These are phyloP conservation scores for Eonycteris spelaea DNA, from an alignment of 2,113 vertebrate species.

Conservation along the genomic window DNA sequence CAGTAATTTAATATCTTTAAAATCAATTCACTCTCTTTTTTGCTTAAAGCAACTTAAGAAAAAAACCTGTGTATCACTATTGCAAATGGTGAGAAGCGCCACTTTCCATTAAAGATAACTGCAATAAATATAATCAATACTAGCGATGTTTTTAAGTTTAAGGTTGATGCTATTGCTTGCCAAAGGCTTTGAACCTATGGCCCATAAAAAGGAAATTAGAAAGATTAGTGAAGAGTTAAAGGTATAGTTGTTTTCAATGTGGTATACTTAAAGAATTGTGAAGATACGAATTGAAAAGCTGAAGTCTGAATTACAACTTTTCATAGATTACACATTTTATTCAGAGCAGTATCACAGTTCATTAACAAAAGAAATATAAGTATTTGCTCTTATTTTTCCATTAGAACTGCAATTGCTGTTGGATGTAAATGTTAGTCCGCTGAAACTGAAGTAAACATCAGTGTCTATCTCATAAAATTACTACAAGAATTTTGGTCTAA, in stretches of 20 bases:
- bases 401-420: neutral
- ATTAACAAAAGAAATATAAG: conserved; percentile 17
- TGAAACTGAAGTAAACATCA: neutral
- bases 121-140: conserved; percentile 10
- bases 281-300: neutral
- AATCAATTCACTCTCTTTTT: conserved; percentile 28
- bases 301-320: neutral
- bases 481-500: neutral
- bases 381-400: neutral
- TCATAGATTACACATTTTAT: neutral
- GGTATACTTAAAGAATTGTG: neutral
- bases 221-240: conserved; percentile 26
- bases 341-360: neutral
- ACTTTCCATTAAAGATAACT: conserved; percentile 26
- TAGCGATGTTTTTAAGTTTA: conserved; percentile 38
- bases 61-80: conserved; percentile 1
- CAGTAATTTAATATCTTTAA: neutral
- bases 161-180: neutral
- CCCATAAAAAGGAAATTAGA: conserved; percentile 13
- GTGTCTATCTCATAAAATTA: neutral
- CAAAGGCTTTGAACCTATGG: neutral
- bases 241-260: conserved; percentile 10
- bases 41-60: neutral
- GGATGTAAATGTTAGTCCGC: neutral
- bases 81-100: neutral